phyloP scores from a whole-genome alignment of 2,113 vertebrate species.

The Megaceryle maxima region DNA sequence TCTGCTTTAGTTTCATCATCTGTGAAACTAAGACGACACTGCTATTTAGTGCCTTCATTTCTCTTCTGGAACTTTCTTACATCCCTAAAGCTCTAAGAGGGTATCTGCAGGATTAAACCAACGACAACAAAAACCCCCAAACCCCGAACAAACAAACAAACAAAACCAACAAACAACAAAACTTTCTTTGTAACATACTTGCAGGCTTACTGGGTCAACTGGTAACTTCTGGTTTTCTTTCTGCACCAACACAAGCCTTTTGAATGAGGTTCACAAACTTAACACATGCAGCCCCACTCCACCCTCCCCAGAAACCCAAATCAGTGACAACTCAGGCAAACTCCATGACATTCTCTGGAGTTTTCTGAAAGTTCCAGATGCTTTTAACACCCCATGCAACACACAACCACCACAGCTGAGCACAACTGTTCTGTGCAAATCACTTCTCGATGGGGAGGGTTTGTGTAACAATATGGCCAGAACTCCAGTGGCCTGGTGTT shows the following conservation, averaged over 20 bases:
- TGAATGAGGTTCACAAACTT: not conserved
- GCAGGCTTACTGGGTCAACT: not conserved
- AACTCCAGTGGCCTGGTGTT: not conserved
- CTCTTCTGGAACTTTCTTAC: not conserved
- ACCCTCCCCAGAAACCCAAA: not conserved
- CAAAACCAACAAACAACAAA: not conserved
- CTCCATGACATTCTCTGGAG: not conserved
- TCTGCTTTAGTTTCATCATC: constrained; percentile 9
- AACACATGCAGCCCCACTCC: rapidly evolving
- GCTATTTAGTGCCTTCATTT: not conserved
- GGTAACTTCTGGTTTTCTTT: not conserved
- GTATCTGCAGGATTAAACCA: not conserved
- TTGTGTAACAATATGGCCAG: not conserved
- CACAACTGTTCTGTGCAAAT: not conserved
- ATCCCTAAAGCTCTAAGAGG: not conserved
- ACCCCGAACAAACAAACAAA: not conserved
- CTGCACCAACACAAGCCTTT: not conserved
- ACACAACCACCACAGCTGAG: not conserved
- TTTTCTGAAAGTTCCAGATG: not conserved
- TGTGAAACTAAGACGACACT: not conserved
- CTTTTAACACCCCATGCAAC: not conserved
- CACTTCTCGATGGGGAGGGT: not conserved
- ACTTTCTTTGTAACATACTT: not conserved
- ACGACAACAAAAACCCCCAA: too few relatives aligned
- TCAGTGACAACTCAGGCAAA: not conserved